These are phyloP conservation scores for Anodontia alba DNA, from an alignment of 2,888 invertebrate genomes.

Conservation along the genomic window DNA sequence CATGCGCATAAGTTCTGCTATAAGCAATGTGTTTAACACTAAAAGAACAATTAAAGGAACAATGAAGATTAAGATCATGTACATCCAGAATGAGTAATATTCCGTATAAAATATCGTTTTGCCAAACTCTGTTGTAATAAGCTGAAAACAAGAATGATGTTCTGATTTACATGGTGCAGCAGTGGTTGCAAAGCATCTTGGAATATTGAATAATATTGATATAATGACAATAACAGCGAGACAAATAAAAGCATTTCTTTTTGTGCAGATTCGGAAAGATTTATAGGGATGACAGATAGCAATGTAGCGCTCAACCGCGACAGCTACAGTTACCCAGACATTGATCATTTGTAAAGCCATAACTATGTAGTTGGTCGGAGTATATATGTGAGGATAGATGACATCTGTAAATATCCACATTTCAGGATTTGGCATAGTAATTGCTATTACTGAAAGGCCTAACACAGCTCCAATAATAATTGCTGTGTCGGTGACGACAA, in stretches of 20 bases:
- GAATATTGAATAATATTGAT: slow-evolving; percentile 78
- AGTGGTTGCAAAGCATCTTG: slow-evolving; percentile 74
- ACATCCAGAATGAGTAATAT: slow-evolving; percentile 67
- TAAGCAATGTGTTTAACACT: slow-evolving; percentile 71
- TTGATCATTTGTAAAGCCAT: slow-evolving; percentile 81
- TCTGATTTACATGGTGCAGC: slow-evolving; percentile 27
- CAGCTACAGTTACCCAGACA: slow-evolving; percentile 81
- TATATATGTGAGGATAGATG: slow-evolving; percentile 78
- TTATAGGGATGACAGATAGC: slow-evolving; percentile 82
- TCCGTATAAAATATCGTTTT: slow-evolving; percentile 56
- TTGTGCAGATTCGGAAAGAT: slow-evolving; percentile 74
- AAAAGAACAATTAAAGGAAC: slow-evolving; percentile 69
- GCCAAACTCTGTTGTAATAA: slow-evolving; percentile 66
- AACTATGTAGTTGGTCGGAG: slow-evolving; percentile 75
- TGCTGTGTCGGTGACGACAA: slow-evolving; percentile 78
- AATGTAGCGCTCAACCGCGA: slow-evolving; percentile 81
- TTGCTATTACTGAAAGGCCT: slow-evolving; percentile 66
- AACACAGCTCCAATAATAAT: slow-evolving; percentile 67
- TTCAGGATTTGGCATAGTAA: slow-evolving; percentile 64
- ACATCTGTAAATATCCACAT: slow-evolving; percentile 70
- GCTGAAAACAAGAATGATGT: slow-evolving; percentile 21
- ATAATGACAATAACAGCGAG: slow-evolving; percentile 67
- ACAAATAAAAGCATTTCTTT: slow-evolving; percentile 73
- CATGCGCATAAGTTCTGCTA: slow-evolving; percentile 76
- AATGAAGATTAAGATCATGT: slow-evolving; percentile 69